These are phyloP conservation scores for Parazoanthus atlanticus DNA, from an alignment of 92 coral and sea anemone genomes.

Conservation along the genomic window DNA sequence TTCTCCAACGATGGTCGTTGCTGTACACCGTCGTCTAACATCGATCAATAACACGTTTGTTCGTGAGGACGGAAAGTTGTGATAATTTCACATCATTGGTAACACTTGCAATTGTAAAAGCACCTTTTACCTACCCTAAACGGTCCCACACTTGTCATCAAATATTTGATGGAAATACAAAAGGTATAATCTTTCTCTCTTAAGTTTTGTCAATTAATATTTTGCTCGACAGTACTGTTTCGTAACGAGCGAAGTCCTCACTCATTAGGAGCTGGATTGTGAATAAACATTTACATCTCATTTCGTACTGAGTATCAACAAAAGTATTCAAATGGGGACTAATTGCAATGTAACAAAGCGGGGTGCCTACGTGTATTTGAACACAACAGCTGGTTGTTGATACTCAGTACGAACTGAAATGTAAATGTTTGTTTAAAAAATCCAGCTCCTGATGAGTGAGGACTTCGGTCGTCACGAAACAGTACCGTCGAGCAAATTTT, in stretches of 20 bases:
- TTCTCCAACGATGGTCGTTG: slow-evolving; percentile 48
- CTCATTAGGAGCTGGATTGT: background rate
- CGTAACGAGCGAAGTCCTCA: background rate
- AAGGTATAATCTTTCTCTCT: too few species aligned
- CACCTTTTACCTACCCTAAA: background rate
- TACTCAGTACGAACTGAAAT: background rate
- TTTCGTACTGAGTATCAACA: background rate
- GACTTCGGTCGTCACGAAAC: too few species aligned
- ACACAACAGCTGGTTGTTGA: background rate
- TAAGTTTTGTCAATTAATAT: background rate
- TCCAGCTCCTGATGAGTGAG: too few species aligned
- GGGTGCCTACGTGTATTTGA: background rate
- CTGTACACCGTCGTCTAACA: slow-evolving; percentile 44
- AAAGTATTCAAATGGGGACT: background rate
- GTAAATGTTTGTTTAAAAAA: background rate
- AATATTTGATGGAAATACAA: too few species aligned
- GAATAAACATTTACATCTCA: background rate
- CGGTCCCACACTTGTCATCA: too few species aligned
- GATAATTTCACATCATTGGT: background rate
- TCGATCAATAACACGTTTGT: background rate
- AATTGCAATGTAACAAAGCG: background rate
- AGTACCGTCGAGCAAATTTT: too few species aligned
- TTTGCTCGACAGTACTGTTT: background rate
- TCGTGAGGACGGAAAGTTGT: background rate
- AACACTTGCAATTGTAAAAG: background rate